Base-by-base conservation (phyloP, 2,113 vertebrate species). In the Octodon degus region DNA sequence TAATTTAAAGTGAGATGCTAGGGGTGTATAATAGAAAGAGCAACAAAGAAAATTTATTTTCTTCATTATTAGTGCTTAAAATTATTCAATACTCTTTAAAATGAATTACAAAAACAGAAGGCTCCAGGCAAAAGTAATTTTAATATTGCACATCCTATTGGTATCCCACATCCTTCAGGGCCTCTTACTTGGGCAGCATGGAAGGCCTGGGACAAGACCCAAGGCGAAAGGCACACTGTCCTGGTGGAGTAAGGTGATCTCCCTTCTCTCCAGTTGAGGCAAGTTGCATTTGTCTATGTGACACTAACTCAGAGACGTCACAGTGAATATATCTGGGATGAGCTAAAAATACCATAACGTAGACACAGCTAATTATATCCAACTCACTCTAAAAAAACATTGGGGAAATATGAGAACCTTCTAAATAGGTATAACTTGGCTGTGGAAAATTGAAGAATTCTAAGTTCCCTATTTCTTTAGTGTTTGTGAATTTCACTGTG, bases 1-100 rank as follows among this genome's bases (percentile, higher is more conserved):
- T n/a, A 30, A 10, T 50, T 89, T 67, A 27, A 72, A 96, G 32
- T 86, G 27, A 32, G 17, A 40, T 67, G 2, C 65, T 76, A 65
- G 14, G 43, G 37, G 84, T 16, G 24, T 20, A n/a, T 37, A 80
- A 96, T 60, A 79, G 89, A 67, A 76, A 76, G 30, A 93, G 40
- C 62, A 90, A 65, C 47, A 68, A 91, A 40, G 60, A 80, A 25
- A 79, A 65, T 50, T 50, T 88, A 60, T 43, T 50, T 88, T 86
- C 24, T 76, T 85, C 53, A 68, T 82, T 76, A 90, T 90, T 79
- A 60, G 24, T 34, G 40, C 53, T 60, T 81, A 85, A 47, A 70
- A 58, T 90, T 72, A 82, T 93, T 84, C 60, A 82, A 84, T 72
- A 65, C 53, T 94, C 27, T 85, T 63, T 81, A 87, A 43, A 76